Base-by-base conservation (phyloP, 2,113 vertebrate genomes). In the Ivindomyrus marchei region DNA sequence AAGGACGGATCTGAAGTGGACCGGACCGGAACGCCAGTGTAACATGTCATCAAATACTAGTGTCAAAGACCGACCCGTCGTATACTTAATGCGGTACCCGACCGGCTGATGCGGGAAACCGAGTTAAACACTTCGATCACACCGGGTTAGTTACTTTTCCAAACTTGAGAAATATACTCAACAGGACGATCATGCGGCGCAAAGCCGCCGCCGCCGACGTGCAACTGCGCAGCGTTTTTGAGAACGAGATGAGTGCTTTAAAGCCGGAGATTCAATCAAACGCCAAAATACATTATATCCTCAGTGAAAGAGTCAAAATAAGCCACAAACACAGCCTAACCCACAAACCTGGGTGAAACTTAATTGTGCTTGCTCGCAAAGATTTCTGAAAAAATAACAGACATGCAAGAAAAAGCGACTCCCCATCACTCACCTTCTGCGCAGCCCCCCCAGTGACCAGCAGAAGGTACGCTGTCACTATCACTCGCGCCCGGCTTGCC, bases 401-500 rank as follows among this genome's bases (percentile, higher is more conserved):
- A 83, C 52, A 89, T 92, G 91, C 84, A 87, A 83, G n/a, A 49
- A 47, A 87, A 87, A 84, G 89, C 90, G 42, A 91, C 92, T 58
- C 80, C 53, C 85, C 62, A 74, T 90, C 49, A 92, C 95, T 95
- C 94, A 95, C 95, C 94, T 95, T 95, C 92, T 96, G 95, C 88
- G 95, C 93, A 66, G 92, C 93, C 91, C 93, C 94, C 94, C 94
- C 94, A 92, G 93, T 93, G 88, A 94, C 90, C 91, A 94, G 93
- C 88, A 95, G 92, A 15, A 96, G 93, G 91, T 93, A 95, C 84
- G 93, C 88, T 93, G 94, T 94, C 93, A 94, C 88, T 66, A 94
- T 94, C 93, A 90, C 91, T 74, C 92, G 93, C 74, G 93, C 88
- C 89, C 94, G 94, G n/a, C 93, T 92, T 92, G 93, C 92, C 89